Percentiles rank a stretch among this genome's conserved stretches.
Evolutionary conservation across 2,888 invertebrate genomes (phyloP).

Genomic region (Euclidia mi): DNA sequence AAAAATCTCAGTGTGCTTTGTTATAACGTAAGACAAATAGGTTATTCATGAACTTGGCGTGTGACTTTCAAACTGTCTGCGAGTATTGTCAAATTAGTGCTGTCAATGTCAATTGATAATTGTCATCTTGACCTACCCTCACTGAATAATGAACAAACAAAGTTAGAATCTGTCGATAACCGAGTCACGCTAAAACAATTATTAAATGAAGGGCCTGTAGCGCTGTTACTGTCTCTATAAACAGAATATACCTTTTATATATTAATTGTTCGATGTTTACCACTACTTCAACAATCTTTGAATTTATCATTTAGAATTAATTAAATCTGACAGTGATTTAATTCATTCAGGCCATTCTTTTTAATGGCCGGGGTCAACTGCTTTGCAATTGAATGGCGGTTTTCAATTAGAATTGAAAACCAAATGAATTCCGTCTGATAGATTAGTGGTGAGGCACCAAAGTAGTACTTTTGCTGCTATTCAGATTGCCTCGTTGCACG

Average conservation of each 20-base stretch:
- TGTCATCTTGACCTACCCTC: constrained; percentile 1
- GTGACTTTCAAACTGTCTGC: constrained; percentile 14
- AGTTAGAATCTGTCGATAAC: constrained; percentile 10
- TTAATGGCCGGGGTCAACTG: no score
- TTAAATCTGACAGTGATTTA: no score
- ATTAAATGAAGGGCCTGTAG: neutral
- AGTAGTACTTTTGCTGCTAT: no score
- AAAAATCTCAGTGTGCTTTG: no score
- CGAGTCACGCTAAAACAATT: constrained; percentile 2
- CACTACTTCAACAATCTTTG: constrained; percentile 42
- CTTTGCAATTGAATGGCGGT: no score
- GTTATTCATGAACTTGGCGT: neutral
- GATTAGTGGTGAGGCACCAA: no score
- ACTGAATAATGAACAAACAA: constrained; percentile 4
- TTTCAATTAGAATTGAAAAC: no score
- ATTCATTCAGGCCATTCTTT: constrained; percentile 58
- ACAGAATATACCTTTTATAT: constrained; percentile 16
- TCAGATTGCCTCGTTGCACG: no score
- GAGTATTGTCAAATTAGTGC: constrained; percentile 22
- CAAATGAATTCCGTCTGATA: no score
- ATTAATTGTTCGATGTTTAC: no score
- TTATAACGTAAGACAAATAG: no score
- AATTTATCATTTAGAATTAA: constrained; percentile 58
- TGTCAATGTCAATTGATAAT: constrained; percentile 5
- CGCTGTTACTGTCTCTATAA: constrained; percentile 2